Evolutionary conservation across 2,888 invertebrate genomes (phyloP).

Genomic region (Polydrusus pterygomalis): DNA sequence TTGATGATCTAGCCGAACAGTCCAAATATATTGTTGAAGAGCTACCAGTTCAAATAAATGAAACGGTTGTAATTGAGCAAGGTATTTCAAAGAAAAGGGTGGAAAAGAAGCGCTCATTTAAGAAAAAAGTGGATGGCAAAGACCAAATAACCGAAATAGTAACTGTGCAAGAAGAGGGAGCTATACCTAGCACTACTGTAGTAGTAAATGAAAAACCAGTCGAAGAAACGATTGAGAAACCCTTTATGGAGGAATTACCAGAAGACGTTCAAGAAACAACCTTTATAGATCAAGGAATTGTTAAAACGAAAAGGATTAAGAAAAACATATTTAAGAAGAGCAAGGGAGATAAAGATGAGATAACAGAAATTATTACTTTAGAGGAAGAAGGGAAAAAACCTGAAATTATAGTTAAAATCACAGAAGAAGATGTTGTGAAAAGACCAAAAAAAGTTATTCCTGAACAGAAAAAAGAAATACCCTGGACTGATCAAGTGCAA

Average conservation of each 20-base stretch:
- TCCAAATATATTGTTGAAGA: constrained; percentile 62
- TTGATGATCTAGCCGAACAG: constrained; percentile 59
- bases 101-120: constrained; percentile 46
- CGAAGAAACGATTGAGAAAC: constrained; percentile 4
- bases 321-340: constrained; percentile 62
- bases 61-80: constrained; percentile 59
- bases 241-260: constrained; percentile 61
- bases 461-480: constrained; percentile 64
- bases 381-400: constrained; percentile 69
- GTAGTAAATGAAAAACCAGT: constrained; percentile 64
- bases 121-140: constrained; percentile 44
- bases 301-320: constrained; percentile 57
- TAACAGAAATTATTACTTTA: constrained; percentile 62
- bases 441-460: constrained; percentile 68
- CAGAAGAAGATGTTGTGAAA: constrained; percentile 63
- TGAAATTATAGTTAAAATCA: constrained; percentile 63
- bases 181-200: constrained; percentile 36
- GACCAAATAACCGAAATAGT: constrained; percentile 47
- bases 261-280: constrained; percentile 59
- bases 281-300: constrained; percentile 53
- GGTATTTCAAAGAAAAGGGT: constrained; percentile 54
- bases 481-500: constrained; percentile 78
- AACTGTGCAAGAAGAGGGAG: constrained; percentile 40
- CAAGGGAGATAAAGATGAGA: constrained; percentile 65
- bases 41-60: constrained; percentile 63